A percentile compares a stretch with the other conserved stretches of the same genome.
These are phyloP conservation scores for Atherinosoma microstoma DNA, from an alignment of 2,797 vertebrate genomes.

Conservation along the genomic window DNA sequence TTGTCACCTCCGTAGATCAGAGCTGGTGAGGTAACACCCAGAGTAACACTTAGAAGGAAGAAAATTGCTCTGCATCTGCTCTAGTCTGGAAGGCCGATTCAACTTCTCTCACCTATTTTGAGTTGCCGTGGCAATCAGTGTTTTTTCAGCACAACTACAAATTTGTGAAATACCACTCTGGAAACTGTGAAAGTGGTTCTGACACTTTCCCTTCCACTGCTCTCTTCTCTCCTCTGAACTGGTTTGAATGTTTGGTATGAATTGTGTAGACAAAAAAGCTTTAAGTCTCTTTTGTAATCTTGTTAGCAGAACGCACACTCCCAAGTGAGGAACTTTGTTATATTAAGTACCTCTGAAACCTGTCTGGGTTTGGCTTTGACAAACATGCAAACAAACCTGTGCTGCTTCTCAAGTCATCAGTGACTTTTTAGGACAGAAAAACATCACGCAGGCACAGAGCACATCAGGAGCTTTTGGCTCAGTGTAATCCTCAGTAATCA, in stretches of 20 bases:
- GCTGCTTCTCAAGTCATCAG: slow-evolving; percentile 33
- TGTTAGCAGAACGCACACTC: slow-evolving; percentile 49
- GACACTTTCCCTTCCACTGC: slow-evolving; percentile 11
- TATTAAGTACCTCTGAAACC: slow-evolving; percentile 49
- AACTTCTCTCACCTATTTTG: slow-evolving; percentile 31
- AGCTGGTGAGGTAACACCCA: slow-evolving; percentile 39
- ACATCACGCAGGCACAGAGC: slow-evolving; percentile 46
- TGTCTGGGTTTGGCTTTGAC: slow-evolving; percentile 50
- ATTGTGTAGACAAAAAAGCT: slow-evolving; percentile 33
- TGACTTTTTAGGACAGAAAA: slow-evolving; percentile 33
- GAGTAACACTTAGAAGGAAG: slow-evolving; percentile 32
- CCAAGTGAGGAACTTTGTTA: slow-evolving; percentile 57
- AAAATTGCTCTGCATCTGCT: slow-evolving; percentile 33
- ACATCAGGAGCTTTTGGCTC: slow-evolving; percentile 60
- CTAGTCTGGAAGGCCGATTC: slow-evolving; percentile 40
- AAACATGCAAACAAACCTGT: slow-evolving; percentile 52
- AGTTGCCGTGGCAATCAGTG: slow-evolving; percentile 13
- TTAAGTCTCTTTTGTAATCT: slow-evolving; percentile 26
- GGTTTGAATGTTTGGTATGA: slow-evolving; percentile 23
- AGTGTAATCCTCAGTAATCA: slow-evolving; percentile 70
- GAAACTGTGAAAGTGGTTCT: slow-evolving; percentile 36
- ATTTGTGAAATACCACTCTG: slow-evolving; percentile 18
- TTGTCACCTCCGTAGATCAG: slow-evolving; percentile 38
- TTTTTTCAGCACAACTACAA: neutral
- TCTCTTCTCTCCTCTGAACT: neutral